Percentiles rank a stretch among this genome's conserved stretches.
Conservation (phyloP, 1,140 invertebrate genomes). For the Homarus americanus region DNA sequence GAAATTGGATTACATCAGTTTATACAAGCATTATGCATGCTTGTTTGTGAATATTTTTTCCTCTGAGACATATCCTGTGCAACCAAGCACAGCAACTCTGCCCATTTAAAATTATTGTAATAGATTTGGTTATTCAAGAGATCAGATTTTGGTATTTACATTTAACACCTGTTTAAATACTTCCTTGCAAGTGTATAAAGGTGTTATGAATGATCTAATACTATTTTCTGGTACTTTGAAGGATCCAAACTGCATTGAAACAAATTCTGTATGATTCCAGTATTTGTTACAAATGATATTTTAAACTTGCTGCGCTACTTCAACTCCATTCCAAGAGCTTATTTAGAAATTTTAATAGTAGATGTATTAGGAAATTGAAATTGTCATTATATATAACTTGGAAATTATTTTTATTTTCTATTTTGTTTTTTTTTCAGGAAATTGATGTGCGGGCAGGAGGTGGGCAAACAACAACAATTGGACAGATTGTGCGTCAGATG, state of each 20-base stretch:
- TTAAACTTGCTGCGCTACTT: not conserved
- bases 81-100: too few species aligned
- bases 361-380: not conserved
- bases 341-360: slow-evolving; percentile 1
- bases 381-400: not conserved
- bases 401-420: not conserved
- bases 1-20: not conserved
- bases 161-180: not conserved
- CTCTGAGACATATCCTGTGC: too few species aligned
- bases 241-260: not conserved
- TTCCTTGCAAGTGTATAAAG: not conserved
- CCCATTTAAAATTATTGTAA: too few species aligned
- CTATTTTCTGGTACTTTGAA: not conserved
- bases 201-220: not conserved
- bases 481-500: slow-evolving; percentile 95
- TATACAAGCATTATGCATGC: not conserved
- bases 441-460: slow-evolving; percentile 98
- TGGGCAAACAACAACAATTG: slow-evolving; percentile 95
- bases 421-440: slow-evolving; percentile 81
- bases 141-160: not conserved
- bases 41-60: not conserved
- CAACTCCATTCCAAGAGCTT: slow-evolving; percentile 6
- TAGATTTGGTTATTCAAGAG: not conserved
- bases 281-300: not conserved
- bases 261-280: not conserved